Conservation (phyloP, 2,797 vertebrate species). For the Anabas testudineus region DNA sequence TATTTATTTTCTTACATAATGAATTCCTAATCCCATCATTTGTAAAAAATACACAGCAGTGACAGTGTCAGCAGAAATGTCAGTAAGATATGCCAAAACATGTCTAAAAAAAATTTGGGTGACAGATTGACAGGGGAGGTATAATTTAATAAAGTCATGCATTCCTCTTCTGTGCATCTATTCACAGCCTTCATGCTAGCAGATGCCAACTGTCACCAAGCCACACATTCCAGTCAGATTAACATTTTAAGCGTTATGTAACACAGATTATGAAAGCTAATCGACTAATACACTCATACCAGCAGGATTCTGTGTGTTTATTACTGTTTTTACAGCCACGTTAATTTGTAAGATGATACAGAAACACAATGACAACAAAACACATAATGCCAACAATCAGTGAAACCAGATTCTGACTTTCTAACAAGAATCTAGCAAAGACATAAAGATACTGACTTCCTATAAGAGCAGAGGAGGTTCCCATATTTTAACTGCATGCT, state of each 20-base stretch:
- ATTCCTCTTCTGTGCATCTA: conserved; percentile 21
- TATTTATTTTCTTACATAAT: conserved; percentile 6
- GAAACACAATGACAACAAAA: neutral
- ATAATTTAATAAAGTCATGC: conserved; percentile 43
- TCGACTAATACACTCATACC: conserved; percentile 40
- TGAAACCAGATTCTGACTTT: neutral
- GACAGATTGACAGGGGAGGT: conserved; percentile 29
- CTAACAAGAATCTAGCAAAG: neutral
- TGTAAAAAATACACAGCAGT: neutral
- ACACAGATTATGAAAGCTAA: conserved; percentile 49
- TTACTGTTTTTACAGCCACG: neutral
- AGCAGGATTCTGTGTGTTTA: conserved; percentile 15
- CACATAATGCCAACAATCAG: no score
- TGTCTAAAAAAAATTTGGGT: conserved; percentile 40
- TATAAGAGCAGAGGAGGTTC: conserved; percentile 48
- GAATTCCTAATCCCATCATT: conserved; percentile 1
- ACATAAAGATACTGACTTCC: neutral
- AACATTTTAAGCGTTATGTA: conserved; percentile 56
- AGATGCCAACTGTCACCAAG: conserved; percentile 53
- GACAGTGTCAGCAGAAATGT: conserved; percentile 27
- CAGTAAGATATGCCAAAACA: conserved; percentile 16
- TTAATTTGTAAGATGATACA: conserved; percentile 2
- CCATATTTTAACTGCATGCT: conserved; percentile 50
- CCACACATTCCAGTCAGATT: conserved; percentile 52
- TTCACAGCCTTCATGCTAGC: conserved; percentile 47